A percentile compares a stretch with the other conserved stretches of the same genome.
Evolutionary conservation across 2,113 vertebrate genomes (phyloP).

Genomic region (Heterocephalus glaber): DNA sequence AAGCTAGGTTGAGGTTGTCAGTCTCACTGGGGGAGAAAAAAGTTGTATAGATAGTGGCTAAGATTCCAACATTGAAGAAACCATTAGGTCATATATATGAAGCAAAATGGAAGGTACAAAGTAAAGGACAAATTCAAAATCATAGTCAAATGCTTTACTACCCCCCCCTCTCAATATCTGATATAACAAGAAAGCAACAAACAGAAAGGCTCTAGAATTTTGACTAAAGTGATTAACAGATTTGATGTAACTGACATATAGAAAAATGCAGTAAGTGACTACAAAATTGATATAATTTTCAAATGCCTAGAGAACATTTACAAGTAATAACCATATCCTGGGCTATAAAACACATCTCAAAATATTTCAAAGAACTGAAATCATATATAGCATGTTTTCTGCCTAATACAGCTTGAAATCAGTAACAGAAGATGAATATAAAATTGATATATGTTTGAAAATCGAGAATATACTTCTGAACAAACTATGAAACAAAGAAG

Average conservation of each 20-base stretch:
- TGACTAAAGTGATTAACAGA: constrained; percentile 9
- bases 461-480: not conserved
- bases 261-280: not conserved
- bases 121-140: constrained; percentile 11
- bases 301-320: constrained; percentile 16
- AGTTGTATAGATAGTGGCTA: constrained; percentile 24
- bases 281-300: constrained; percentile 27
- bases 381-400: constrained; percentile 22
- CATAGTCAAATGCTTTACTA: constrained; percentile 20
- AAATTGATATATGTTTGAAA: constrained; percentile 25
- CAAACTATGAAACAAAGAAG: not conserved
- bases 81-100: constrained; percentile 26
- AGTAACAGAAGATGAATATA: constrained; percentile 3
- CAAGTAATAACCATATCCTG: constrained; percentile 17
- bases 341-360: constrained; percentile 40
- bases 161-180: not conserved
- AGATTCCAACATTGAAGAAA: not conserved
- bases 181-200: not conserved
- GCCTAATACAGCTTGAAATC: not conserved
- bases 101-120: constrained; percentile 22
- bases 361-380: constrained; percentile 22
- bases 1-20: not conserved
- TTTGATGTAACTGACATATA: not conserved
- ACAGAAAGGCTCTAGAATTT: not conserved
- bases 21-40: not conserved